Evolutionary conservation across 2,888 invertebrate genomes (phyloP).

Genomic region (Oscheius onirici): DNA sequence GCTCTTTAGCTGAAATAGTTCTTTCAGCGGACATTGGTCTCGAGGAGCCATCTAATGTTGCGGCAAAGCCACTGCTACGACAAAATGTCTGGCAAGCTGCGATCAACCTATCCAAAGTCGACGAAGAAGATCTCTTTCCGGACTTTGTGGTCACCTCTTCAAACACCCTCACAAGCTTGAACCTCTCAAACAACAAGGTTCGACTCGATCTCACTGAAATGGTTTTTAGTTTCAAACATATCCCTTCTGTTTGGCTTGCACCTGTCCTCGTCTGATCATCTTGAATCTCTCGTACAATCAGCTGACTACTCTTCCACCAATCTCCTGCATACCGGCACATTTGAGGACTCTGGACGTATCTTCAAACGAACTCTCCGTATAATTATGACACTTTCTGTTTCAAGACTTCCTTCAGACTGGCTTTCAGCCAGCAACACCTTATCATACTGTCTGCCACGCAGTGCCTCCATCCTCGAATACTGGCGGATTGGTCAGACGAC

Average conservation of each 20-base stretch:
- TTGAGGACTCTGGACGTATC: conserved; percentile 81
- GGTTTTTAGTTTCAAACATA: conserved; percentile 82
- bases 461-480: conserved; percentile 43
- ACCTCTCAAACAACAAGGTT: conserved; percentile 87
- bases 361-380: conserved; percentile 82
- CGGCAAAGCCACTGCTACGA: conserved; percentile 36
- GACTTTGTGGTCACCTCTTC: conserved; percentile 55
- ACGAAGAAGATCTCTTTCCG: conserved; percentile 73
- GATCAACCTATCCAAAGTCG: conserved; percentile 55
- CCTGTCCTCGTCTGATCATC: conserved; percentile 85
- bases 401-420: conserved; percentile 33
- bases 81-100: conserved; percentile 51
- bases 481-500: conserved; percentile 41
- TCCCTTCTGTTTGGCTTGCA: conserved; percentile 87
- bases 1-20: too few relatives aligned
- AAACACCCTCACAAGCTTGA: conserved; percentile 79
- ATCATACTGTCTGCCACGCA: conserved; percentile 49
- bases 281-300: conserved; percentile 90
- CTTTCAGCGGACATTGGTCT: conserved; percentile 21
- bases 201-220: too few relatives aligned
- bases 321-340: conserved; percentile 53
- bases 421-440: conserved; percentile 36
- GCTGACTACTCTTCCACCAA: conserved; percentile 75
- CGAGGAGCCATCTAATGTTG: conserved; percentile 30
- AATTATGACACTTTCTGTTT: neutral